A percentile compares a stretch with the other conserved stretches of the same genome.
phyloP scores from a whole-genome alignment of 2,113 vertebrate genomes.

The Alexandromys fortis region DNA sequence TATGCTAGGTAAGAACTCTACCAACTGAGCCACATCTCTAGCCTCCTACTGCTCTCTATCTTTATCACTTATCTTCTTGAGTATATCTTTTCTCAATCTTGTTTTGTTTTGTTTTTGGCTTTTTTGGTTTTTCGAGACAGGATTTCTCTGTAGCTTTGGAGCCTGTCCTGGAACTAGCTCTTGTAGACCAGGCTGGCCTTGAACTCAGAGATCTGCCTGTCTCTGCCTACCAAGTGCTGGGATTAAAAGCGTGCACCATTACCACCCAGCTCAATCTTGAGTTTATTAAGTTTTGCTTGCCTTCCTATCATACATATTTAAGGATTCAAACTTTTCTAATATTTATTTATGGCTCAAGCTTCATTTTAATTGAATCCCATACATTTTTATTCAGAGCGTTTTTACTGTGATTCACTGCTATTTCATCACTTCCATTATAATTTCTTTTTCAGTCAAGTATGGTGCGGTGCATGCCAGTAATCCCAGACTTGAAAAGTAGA shows the following conservation, averaged over 20 bases:
- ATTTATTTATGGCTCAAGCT: background rate
- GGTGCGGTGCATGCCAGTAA: background rate
- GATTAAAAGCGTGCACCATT: too few relatives aligned
- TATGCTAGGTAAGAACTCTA: background rate
- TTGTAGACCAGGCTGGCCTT: too few relatives aligned
- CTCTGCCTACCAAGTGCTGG: too few relatives aligned
- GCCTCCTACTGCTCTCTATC: background rate
- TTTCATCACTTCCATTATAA: constrained; percentile 31
- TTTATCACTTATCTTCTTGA: background rate
- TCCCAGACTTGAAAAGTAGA: background rate
- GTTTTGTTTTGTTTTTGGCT: too few relatives aligned
- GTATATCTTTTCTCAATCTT: background rate
- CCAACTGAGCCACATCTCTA: background rate
- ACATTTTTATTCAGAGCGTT: constrained; percentile 7
- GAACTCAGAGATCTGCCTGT: too few relatives aligned
- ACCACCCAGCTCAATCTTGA: too few relatives aligned
- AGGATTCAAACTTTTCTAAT: constrained; percentile 27
- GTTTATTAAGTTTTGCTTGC: background rate
- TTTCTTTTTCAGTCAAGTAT: background rate
- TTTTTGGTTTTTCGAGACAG: too few relatives aligned
- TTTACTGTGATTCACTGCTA: constrained; percentile 29
- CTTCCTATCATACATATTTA: background rate
- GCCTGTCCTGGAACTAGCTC: too few relatives aligned
- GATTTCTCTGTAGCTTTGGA: too few relatives aligned
- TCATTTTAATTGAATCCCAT: constrained; percentile 19